A percentile compares a stretch with the other conserved stretches of the same genome.
Conservation (phyloP, 1,140 invertebrate species). For the Apis cerana region DNA sequence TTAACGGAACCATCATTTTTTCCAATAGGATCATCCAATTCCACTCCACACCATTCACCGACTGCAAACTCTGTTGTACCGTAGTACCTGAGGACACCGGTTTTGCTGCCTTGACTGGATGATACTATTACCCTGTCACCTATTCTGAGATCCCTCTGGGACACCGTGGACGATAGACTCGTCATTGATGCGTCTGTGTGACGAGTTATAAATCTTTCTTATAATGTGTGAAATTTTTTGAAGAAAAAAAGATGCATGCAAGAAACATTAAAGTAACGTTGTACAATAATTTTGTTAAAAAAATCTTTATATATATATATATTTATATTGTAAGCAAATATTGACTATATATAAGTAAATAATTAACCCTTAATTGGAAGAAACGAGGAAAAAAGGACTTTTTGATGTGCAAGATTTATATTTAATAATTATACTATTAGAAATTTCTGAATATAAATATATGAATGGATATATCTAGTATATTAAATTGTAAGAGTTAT, state of each 20-base stretch:
- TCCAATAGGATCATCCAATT: slow-evolving; percentile 95
- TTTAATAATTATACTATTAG: background rate
- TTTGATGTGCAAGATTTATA: background rate
- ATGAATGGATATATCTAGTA: background rate
- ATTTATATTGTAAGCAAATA: no score
- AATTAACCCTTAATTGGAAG: background rate
- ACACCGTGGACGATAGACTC: slow-evolving; percentile 80
- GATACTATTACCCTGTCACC: slow-evolving; percentile 96
- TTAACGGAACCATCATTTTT: slow-evolving; percentile 98
- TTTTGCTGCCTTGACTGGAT: slow-evolving; percentile 92
- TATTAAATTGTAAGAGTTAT: no score
- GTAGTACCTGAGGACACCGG: slow-evolving; percentile 91
- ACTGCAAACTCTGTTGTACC: slow-evolving; percentile 94
- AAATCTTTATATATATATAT: background rate
- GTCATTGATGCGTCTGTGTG: slow-evolving; percentile 84
- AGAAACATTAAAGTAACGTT: background rate
- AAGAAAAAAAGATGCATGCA: background rate
- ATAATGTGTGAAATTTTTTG: background rate
- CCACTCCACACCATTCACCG: slow-evolving; percentile 97
- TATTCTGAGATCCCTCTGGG: slow-evolving; percentile 85
- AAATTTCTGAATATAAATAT: background rate
- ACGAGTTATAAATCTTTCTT: slow-evolving; percentile 51
- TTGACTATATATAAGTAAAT: background rate
- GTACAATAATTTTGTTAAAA: background rate
- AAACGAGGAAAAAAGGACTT: background rate